These are phyloP conservation scores for Macquaria ambigua DNA, from an alignment of 2,113 vertebrate genomes.

Conservation along the genomic window DNA sequence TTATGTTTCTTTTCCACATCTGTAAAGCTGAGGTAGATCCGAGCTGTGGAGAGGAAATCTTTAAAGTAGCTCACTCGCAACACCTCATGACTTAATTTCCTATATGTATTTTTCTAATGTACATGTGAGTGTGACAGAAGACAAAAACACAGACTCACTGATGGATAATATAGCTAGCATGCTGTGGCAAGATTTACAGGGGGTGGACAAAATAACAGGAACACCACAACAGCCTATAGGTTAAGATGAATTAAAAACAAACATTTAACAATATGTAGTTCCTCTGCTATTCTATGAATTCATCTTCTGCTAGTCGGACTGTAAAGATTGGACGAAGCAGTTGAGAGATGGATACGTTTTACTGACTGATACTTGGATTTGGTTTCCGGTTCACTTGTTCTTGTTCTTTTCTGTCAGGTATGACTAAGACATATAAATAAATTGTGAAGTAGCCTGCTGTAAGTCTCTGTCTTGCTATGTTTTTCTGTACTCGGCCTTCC, in stretches of 20 bases:
- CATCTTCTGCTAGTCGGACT: background rate
- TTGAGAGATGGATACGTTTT: background rate
- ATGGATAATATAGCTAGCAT: too few relatives aligned
- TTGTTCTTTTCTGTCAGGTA: background rate
- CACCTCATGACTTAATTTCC: too few relatives aligned
- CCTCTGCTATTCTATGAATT: background rate
- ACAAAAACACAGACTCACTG: too few relatives aligned
- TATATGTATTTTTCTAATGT: too few relatives aligned
- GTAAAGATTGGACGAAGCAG: background rate
- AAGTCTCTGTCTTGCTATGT: too few relatives aligned
- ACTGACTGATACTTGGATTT: background rate
- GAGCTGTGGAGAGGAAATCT: too few relatives aligned
- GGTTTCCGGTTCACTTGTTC: background rate
- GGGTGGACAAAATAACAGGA: background rate
- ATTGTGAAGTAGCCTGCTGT: background rate
- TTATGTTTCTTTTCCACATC: too few relatives aligned
- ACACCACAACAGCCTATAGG: background rate
- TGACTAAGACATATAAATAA: background rate
- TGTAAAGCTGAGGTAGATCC: too few relatives aligned
- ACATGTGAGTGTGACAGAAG: too few relatives aligned
- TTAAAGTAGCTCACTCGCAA: too few relatives aligned
- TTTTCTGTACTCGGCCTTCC: background rate
- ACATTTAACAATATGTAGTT: background rate
- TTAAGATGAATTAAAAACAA: background rate
- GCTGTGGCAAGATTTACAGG: too few relatives aligned